Evolutionary conservation across 2,113 vertebrate species (phyloP).

Genomic region (Gymnogyps californianus): DNA sequence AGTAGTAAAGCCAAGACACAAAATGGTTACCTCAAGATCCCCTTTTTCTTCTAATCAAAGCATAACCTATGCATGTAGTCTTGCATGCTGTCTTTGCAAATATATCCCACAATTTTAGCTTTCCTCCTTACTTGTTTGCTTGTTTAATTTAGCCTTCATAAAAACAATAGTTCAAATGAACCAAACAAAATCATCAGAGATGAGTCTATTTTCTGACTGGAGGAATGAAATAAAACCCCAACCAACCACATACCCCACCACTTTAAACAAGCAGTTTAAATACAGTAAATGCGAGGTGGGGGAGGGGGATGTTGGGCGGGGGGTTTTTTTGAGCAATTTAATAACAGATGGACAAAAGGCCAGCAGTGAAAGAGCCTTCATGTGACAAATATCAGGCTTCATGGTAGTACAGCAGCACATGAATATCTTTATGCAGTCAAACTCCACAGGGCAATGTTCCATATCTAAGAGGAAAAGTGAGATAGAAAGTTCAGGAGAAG

Average conservation of each 20-base stretch:
- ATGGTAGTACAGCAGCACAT: background rate
- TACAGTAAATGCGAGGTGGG: background rate
- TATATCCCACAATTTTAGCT: background rate
- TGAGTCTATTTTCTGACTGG: background rate
- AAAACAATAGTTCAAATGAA: background rate
- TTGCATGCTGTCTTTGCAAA: background rate
- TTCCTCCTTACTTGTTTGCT: background rate
- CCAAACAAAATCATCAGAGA: background rate
- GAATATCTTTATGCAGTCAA: background rate
- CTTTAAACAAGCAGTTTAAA: background rate
- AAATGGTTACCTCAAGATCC: background rate
- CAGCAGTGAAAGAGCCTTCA: background rate
- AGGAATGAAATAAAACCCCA: accelerated
- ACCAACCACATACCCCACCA: background rate
- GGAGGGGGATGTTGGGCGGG: background rate
- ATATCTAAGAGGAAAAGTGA: background rate
- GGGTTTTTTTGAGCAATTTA: background rate
- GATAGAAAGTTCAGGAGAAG: background rate
- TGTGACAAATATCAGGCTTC: background rate
- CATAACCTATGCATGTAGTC: accelerated
- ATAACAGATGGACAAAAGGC: background rate
- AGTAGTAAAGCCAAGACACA: background rate
- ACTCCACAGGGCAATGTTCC: background rate
- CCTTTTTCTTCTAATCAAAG: background rate
- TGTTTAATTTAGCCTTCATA: background rate